Base-by-base conservation (phyloP, 2,113 vertebrate genomes). In the Caranx ignobilis region DNA sequence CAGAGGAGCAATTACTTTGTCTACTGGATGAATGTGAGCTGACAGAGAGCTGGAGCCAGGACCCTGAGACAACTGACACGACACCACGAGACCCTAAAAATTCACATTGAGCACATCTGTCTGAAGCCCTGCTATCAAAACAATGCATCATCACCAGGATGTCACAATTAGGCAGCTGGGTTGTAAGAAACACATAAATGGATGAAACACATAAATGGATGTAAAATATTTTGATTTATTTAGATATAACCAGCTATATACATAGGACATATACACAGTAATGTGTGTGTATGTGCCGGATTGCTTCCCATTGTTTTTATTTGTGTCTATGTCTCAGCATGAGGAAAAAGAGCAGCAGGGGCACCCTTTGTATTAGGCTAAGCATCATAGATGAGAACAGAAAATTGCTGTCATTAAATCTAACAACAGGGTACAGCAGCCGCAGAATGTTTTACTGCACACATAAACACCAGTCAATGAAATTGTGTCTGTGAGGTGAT, bases 1-100 rank as follows among this genome's bases (percentile, higher is more conserved):
- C 77, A 6, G 86, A 93, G 47, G 89, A 94, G 74, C 90, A 94
- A 83, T 64, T 95, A 37, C 90, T 80, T n/a, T 41, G 32, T 45
- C 90, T 95, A 75, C 85, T 96, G 91, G 80, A 88, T 74, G 92
- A 94, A 54, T 94, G 90, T 80, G 86, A 93, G 81, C 74, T 89
- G 68, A 83, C 71, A 35, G 76, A 90, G 54, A 81, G 66, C 43
- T 78, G 78, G 71, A 62, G n/a, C 75, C 73, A 79, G 18, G 63
- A 82, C 48, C 45, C 70, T 2, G 57, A 81, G 41, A 26, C 43
- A 7, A 75, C 56, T 31, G 72, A 74, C 18, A 48, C 37, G 6
- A 77, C 75, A 16, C 35, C 48, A 45, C 2, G 59, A 69, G 48
- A 71, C 59, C 16, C 18, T 32, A 3, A 39, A 16, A 67, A 19